Base-by-base conservation (phyloP, 1,140 invertebrate genomes). In the Drosophila saltans region DNA sequence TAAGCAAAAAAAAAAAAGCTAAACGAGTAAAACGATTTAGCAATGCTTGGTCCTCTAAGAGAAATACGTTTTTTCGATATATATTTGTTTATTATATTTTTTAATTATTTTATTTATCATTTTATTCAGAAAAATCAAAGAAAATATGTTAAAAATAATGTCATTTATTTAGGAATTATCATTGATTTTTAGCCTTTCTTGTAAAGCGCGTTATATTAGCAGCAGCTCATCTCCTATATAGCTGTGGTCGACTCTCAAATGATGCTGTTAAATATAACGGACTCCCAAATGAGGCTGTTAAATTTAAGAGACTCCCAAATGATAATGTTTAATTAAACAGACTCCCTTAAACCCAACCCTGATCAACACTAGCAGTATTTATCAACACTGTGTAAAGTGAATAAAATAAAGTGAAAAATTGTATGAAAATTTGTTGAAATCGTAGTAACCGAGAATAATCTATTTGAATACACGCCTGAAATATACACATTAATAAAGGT, bases 381-480 rank as follows among this genome's bases (percentile, higher is more conserved):
- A 26, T 3, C 45, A 52, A 52, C 45, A 52, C 45, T 52, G 45
- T 52, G 8, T 24, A 52, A 52, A 66, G 63, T 60, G 68, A 65
- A 40, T 57, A 64, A 33, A 66, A 61, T n/a, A 62, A 62, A 62
- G 24, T 52, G 45, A 52, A 26, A 52, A 52, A 52, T 26, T 52
- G 24, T 24, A 52, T 52, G 45, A 52, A 52, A 52, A 52, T 52
- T 52, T 26, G 21, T 52, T 52, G 68, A 78, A 72, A 75, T 60
- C 58, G 33, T 52, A 26, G 45, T 26, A 52, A 9, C 45, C 24
- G 26, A 9, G 6, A 7, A 8, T 26, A 52, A 52, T 52, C 21
- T 52, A 52, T 1, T 52, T 52, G 45, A 52, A 52, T 52, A 52
- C 45, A 9, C 8, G 45, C 45, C 7, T 24, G 24, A 26, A 8